These are phyloP conservation scores for Centroberyx gerrardi DNA, from an alignment of 2,797 vertebrate species.

Conservation along the genomic window DNA sequence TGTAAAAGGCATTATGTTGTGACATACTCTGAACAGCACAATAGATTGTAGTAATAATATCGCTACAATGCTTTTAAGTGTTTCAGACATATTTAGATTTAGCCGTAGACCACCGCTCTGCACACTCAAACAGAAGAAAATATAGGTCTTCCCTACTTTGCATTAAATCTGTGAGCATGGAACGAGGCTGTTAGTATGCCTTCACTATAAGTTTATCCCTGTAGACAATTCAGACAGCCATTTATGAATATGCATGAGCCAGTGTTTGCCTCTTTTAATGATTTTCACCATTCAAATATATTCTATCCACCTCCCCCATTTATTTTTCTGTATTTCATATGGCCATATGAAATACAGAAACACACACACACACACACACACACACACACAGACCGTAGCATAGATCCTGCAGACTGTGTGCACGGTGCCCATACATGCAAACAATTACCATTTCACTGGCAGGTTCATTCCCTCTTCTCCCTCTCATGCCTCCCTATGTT, in stretches of 20 bases:
- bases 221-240: conserved; percentile 69
- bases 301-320: conserved; percentile 62
- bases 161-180: conserved; percentile 60
- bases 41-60: conserved; percentile 16
- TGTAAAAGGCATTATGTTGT: conserved; percentile 12
- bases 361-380: conserved; percentile 12
- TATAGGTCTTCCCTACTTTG: conserved; percentile 65
- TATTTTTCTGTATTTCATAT: conserved; percentile 61
- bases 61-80: conserved; percentile 6
- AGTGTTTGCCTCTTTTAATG: conserved; percentile 72
- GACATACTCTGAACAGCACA: conserved; percentile 9
- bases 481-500: conserved; percentile 39
- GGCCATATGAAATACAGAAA: conserved; percentile 53
- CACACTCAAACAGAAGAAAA: conserved; percentile 48
- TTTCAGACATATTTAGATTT: conserved; percentile 24
- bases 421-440: conserved; percentile 35
- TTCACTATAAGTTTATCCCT: conserved; percentile 70
- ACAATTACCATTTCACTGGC: conserved; percentile 54
- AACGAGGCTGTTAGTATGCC: conserved; percentile 44
- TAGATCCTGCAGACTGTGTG: conserved; percentile 34
- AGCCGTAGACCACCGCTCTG: conserved; percentile 11
- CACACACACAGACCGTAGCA: conserved; percentile 42
- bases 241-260: conserved; percentile 77
- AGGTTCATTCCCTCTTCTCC: conserved; percentile 53
- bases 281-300: conserved; percentile 75